Base-by-base conservation (phyloP, 2,797 vertebrate species). In the Gallirallus australis region DNA sequence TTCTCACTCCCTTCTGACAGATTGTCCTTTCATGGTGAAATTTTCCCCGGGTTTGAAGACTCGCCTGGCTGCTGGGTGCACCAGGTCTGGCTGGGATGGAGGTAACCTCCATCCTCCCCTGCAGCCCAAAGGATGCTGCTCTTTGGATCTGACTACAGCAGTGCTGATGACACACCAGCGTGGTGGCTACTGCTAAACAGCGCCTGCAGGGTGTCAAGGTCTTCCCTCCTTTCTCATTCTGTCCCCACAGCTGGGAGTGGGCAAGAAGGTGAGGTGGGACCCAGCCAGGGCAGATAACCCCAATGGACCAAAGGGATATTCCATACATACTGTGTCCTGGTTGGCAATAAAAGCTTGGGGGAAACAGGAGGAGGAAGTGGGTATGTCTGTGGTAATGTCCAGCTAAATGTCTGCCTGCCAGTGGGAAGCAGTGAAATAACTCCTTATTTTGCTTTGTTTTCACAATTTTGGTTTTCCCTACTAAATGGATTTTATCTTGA, bases 291-390 rank as follows among this genome's bases (percentile, higher is more conserved):
- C 16, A 56, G 45, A n/a, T 25, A 23, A 53, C 3, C 25, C 18
- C 14, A 30, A 1, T 2, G 60, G 63, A 35, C 68, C 23, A 50
- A 37, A 65, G 21, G 35, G 50, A 11, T 65, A n/a, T 48, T 18
- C n/a, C 48, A 40, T 11, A 35, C 0, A 1, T 33, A 24, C 0
- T 3, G 18, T 57, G 25, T 5, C 20, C 8, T 12, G 13, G 7
- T 48, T 70, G 57, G 59, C 57, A 54, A 54, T 15, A 82, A 71
- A 60, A 70, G 21, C 61, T 45, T 57, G 27, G 40, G 60, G 42
- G 64, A 30, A 82, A 37, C 47, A 77, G 4, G 27, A 77, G 61
- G 13, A 53, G 9, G 48, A 80, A 70, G 20, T 11, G 47, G n/a
- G 8, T 6, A n/a, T 15, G 2, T 3, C 16, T 37, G 39, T 19